Conservation (phyloP, 2,113 vertebrate genomes). For the Myiozetetes cayanensis region DNA sequence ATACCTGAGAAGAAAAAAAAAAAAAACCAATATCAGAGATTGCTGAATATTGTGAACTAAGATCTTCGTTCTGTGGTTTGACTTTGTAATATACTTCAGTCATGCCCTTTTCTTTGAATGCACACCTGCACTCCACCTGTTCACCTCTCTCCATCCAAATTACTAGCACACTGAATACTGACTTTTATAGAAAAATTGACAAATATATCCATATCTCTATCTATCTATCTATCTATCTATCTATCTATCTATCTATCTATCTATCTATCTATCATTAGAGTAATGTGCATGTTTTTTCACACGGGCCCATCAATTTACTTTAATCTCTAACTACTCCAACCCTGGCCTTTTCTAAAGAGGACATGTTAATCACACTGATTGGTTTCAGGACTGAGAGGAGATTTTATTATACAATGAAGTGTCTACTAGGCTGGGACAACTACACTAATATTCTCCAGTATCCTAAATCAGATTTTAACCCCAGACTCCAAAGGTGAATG, state of each 20-base stretch:
- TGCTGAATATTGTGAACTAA: neutral
- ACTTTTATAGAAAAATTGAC: neutral
- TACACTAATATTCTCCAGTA: slow-evolving; percentile 12
- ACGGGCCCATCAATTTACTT: neutral
- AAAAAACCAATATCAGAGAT: neutral
- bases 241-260: neutral
- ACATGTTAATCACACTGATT: neutral
- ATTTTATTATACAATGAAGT: slow-evolving; percentile 1
- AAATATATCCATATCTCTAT: neutral
- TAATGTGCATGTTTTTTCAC: neutral
- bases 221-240: too few species aligned
- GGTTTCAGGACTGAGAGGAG: neutral
- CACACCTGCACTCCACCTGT: neutral
- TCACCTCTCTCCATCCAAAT: neutral
- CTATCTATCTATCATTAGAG: neutral
- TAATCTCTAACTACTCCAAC: neutral
- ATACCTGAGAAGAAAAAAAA: neutral
- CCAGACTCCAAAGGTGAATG: slow-evolving; percentile 57
- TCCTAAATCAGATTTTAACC: slow-evolving; percentile 72
- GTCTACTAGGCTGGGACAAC: neutral
- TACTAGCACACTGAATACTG: neutral
- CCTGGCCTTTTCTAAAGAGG: neutral
- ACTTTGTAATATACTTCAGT: neutral
- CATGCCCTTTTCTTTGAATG: neutral
- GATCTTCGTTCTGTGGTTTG: neutral